Evolutionary conservation across 2,797 vertebrate species (phyloP).

Genomic region (Macropodus opercularis): DNA sequence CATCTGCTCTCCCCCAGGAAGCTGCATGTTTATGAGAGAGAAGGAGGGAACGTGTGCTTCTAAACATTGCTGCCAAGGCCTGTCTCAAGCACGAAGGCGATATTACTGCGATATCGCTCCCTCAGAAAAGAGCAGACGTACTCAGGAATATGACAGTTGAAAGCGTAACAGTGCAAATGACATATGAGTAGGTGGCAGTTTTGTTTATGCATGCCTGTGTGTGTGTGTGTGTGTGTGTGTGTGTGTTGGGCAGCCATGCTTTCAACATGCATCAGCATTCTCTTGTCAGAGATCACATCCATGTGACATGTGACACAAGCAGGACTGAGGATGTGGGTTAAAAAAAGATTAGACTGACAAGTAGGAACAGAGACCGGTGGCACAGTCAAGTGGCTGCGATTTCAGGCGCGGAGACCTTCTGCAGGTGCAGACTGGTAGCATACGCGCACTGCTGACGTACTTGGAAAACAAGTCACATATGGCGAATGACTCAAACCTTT

Average conservation of each 20-base stretch:
- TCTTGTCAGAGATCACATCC: slow-evolving; percentile 50
- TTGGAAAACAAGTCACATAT: slow-evolving; percentile 77
- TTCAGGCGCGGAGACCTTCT: slow-evolving; percentile 54
- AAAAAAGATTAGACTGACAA: slow-evolving; percentile 13
- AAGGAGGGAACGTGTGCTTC: slow-evolving; percentile 71
- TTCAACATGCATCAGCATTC: slow-evolving; percentile 70
- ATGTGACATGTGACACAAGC: slow-evolving; percentile 51
- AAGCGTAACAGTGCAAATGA: slow-evolving; percentile 44
- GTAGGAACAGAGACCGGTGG: slow-evolving; percentile 28
- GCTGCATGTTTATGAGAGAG: slow-evolving; percentile 74
- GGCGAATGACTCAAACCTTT: slow-evolving; percentile 78
- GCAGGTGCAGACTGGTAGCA: slow-evolving; percentile 70
- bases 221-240: slow-evolving; percentile 10
- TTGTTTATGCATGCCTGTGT: slow-evolving; percentile 26
- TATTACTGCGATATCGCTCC: slow-evolving; percentile 20
- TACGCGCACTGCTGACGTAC: slow-evolving; percentile 71
- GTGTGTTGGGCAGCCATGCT: slow-evolving; percentile 47
- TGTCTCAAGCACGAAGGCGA: slow-evolving; percentile 50
- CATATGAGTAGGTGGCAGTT: slow-evolving; percentile 53
- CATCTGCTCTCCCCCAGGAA: slow-evolving; percentile 83
- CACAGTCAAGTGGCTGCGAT: slow-evolving; percentile 51
- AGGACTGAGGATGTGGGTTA: slow-evolving; percentile 21
- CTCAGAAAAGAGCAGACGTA: slow-evolving; percentile 21
- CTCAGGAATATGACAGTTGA: slow-evolving; percentile 18
- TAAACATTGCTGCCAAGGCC: slow-evolving; percentile 76